Base-by-base conservation (phyloP, 2,797 vertebrate genomes). In the Lutjanus campechanus region DNA sequence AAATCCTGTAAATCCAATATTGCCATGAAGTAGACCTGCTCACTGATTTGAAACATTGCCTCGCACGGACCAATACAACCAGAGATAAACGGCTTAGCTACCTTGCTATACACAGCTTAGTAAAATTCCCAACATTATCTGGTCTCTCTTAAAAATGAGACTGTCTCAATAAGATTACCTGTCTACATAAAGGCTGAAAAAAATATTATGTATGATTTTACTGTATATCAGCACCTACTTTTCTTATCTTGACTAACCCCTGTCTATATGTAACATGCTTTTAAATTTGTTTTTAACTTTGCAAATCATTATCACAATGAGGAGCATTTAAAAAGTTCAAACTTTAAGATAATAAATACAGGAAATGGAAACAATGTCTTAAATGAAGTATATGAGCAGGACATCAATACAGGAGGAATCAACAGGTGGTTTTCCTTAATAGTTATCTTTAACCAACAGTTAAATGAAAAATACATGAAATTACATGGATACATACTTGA, bases 341-440 rank as follows among this genome's bases (percentile, higher is more conserved):
- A 67, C 5, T 22, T 67, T 41, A 16, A 25, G 43, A 43, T 19
- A 17, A 22, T n/a, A 7, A 25, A 49, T 36, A 22, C 10, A 36
- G 3, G 16, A 61, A 46, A 0, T 69, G 58, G 49, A 76, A 22
- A 41, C 19, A 58, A 11, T 4, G 16, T 47, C 58, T 22, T 36
- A 43, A 62, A 25, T 55, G 4, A 71, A n/a, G 12, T 46, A 54
- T 5, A 12, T 47, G 41, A 51, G 10, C n/a, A 7, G 66, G 12
- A 55, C 11, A 60, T 70, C 11, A 58, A 29, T 11, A 1, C 8
- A 58, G 41, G 6, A 56, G 43, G 22, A 61, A 66, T 66, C 17
- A 63, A 66, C 55, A 59, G 43, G 29, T 71, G 51, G 46, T 46
- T 72, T 64, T 40, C 47, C 10, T 60, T 68, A 19, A 55, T 12